Base-by-base conservation (phyloP, 2,888 invertebrate genomes). In the Polydrusus cervinus region DNA sequence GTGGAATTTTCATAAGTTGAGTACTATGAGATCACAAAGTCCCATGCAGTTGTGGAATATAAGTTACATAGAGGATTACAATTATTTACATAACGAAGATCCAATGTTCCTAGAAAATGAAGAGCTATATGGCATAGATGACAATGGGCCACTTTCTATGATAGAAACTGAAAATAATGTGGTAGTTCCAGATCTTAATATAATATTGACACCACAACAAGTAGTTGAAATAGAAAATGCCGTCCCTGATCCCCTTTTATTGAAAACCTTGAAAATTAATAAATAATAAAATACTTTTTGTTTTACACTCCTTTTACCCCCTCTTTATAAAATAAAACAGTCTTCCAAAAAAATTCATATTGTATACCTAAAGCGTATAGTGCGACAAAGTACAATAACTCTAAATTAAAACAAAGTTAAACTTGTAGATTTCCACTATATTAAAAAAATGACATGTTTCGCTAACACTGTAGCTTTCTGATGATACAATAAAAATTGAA, bases 1-100 rank as follows among this genome's bases (percentile, higher is more conserved):
- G 45, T 45, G 45, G 45, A 45, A n/a, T 45, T 45, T 45, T 45
- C n/a, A 45, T 45, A 45, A n/a, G 45, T 45, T 45, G n/a, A 45
- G 45, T 45, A 45, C n/a, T 45, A n/a, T 45, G 45, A 45, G 45
- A 45, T 45, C 45, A 45, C 45, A 45, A 45, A 45, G 45, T 45
- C 45, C 45, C 45, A 45, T 45, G 45, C 45, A 45, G n/a, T 45
- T 45, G n/a, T 45, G 45, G 45, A 45, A 45, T 45, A 45, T 45
- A 45, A 45, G 45, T 45, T 45, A 45, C 45, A 45, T 45, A 45
- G 45, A 45, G 45, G 45, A n/a, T 45, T n/a, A 45, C 45, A 45
- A 45, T 45, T 45, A 45, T 45, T 45, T 45, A 45, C 45, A n/a
- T 45, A n/a, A 45, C 13, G 45, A 45, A 45, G 45, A 45, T 45